Percentiles rank a stretch among this genome's conserved stretches.
Conservation (phyloP, 2,888 invertebrate genomes). For the Zygaena filipendulae region DNA sequence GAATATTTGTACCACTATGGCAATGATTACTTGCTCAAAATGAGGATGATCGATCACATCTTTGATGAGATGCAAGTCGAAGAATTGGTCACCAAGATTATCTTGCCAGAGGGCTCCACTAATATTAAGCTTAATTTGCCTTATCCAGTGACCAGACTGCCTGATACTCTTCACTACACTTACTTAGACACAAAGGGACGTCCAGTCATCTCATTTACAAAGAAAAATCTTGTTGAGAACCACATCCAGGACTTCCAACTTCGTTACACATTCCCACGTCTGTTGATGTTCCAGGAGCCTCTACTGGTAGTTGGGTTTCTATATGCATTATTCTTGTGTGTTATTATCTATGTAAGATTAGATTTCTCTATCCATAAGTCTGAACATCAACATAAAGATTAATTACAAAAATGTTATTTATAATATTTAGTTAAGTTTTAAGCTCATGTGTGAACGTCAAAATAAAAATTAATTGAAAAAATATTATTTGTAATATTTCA, state of each 20-base stretch:
- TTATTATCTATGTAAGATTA: conserved; percentile 93
- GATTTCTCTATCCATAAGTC: conserved; percentile 93
- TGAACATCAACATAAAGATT: conserved; percentile 68
- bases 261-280: conserved; percentile 86
- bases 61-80: conserved; percentile 97
- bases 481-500: not conserved
- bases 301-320: conserved; percentile 88
- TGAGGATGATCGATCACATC: conserved; percentile 96
- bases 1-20: conserved; percentile 90
- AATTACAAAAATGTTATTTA: conserved; percentile 19
- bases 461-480: not conserved
- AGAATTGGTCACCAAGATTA: conserved; percentile 86
- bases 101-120: conserved; percentile 93
- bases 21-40: conserved; percentile 84
- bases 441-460: not conserved
- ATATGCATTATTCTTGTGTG: conserved; percentile 88
- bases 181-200: conserved; percentile 96
- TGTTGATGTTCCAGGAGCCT: conserved; percentile 93
- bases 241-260: conserved; percentile 96
- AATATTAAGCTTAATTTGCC: conserved; percentile 85
- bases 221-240: conserved; percentile 91
- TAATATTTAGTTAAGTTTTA: conserved; percentile 9
- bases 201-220: conserved; percentile 84
- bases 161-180: conserved; percentile 86
- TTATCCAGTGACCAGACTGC: conserved; percentile 78